Evolutionary conservation across 2,113 vertebrate species (phyloP), one percentile per base, ranked within the genome.

Genomic region (Pogonocichla stellata): DNA sequence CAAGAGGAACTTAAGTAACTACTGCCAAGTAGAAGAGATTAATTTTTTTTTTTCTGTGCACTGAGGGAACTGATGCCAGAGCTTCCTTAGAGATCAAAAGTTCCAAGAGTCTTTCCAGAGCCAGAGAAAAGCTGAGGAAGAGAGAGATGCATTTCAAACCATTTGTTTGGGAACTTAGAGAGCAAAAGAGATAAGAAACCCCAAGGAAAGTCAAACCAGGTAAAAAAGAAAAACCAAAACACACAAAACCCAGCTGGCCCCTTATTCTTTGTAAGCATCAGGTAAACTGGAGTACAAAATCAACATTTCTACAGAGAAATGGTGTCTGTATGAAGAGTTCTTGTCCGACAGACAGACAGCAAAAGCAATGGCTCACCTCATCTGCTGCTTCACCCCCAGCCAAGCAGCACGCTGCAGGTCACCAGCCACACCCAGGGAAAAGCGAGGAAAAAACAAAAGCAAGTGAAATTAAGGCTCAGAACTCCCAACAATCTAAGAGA

Each of bases 301-400:
- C 53, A 57, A 19, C 16, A 56, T 57, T 79, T 75, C 8, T 48
- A 12, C 2, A 77, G 40, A 47, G 9, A 60, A 85, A 34, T 8
- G 6, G n/a, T 48, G 31, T 38, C 23, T 53, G 29, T 6, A 29
- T 7, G 74, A 71, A 69, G 33, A 85, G 33, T 4, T 77, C n/a
- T 51, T 62, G 26, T 25, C 67, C 78, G 50, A 50, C 16, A 67
- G 28, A 29, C 51, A 85, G 61, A 34, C 53, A 77, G 45, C 95
- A 92, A 84, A 83, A 82, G 78, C 88, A 91, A 91, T 89, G 95
- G 98, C 97, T 98, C 98, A 99, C 99, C 97, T 98, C 95, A 98
- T 91, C 97, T 99, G 98, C 96, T 99, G 98, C 97, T 99, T 99
- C 96, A 99, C 96, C 67, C 99, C 98, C 96, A 99, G 98, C 99